Base-by-base conservation (phyloP, 2,113 vertebrate genomes). In the Indicator maculatus region DNA sequence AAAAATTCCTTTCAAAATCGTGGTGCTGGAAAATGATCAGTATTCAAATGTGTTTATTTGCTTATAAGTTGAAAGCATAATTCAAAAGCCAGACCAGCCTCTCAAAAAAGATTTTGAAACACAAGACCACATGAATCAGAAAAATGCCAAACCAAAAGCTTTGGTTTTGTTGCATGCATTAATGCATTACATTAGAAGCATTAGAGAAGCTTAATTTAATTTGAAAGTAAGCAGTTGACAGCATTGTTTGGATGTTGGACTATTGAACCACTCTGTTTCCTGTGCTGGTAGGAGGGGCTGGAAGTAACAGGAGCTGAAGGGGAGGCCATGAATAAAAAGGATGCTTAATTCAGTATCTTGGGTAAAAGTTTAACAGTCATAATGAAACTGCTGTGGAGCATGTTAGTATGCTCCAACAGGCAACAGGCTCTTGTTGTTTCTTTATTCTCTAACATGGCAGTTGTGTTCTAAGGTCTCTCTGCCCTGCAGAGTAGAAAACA, bases 361-460 rank as follows among this genome's bases (percentile, higher is more conserved):
- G 47, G 66, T 83, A 86, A 86, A 75, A 78, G n/a, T 83, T 94
- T 91, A 95, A 66, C 60, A 83, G 56, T 74, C 89, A 55, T 78
- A 94, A 93, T 89, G 44, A 65, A 41, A 83, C 79, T 92, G 44
- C 75, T 89, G 73, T 81, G 65, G n/a, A 52, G 59, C 12, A 45
- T 31, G 16, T 83, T 77, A 78, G 30, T 56, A 63, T 10, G 36
- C 83, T 94, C 82, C 83, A 92, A 28, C 39, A 93, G 79, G 38
- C 88, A 83, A 89, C 38, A 24, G 30, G 5, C 19, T 87, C 38
- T 18, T 78, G 38, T 36, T 91, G 23, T 79, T 93, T 89, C 41
- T 83, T 72, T 81, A 11, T 91, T 86, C 44, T 24, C 21, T 84
- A 72, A 53, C 0, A 4, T 1, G 16, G 50, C 73, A 59, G 38